Evolutionary conservation across 2,888 invertebrate species (phyloP), one percentile per base, ranked within the genome.

Genomic region (Ormyrus pomaceus): DNA sequence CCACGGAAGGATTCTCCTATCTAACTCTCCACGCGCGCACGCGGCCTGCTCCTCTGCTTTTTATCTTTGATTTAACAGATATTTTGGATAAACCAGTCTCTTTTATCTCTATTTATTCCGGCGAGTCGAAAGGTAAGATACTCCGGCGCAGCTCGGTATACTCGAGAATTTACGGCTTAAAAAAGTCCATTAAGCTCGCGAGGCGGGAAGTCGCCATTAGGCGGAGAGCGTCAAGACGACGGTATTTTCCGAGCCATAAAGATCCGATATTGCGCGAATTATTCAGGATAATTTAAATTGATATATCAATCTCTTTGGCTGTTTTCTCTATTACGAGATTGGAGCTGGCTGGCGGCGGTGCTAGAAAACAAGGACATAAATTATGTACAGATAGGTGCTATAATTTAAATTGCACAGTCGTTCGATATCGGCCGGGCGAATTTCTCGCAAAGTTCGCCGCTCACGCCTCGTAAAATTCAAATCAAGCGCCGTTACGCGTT

Each of bases 211-310:
- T 87, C 86, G 83, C 85, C 86, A 84, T 87, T 87, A 86, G 86
- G 84, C 58, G 34, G 72, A 70, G 11, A 58, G 80, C 76, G 66
- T 53, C 66, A 70, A 68, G 68, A 84, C 83, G 86, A 84, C 82
- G 85, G 85, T 85, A 88, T 88, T 87, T 88, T 89, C 88, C 88
- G 81, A 87, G 86, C 86, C 88, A 89, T 90, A 89, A 89, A 89
- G 77, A 89, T 86, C 87, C 88, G 88, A 89, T 88, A 89, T 88
- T 88, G 85, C 86, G 84, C 85, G 86, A 89, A 89, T 89, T 89
- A 89, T 89, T 89, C 88, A 87, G 87, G 87, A 89, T 89, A 88
- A 89, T 90, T 90, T 89, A 88, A 89, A 90, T 89, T 88, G 89
- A 88, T 87, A 86, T 86, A 87, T 87, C 87, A 87, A 86, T 87